These are phyloP conservation scores for Phoxinus phoxinus DNA, from an alignment of 2,113 vertebrate species.

Conservation along the genomic window DNA sequence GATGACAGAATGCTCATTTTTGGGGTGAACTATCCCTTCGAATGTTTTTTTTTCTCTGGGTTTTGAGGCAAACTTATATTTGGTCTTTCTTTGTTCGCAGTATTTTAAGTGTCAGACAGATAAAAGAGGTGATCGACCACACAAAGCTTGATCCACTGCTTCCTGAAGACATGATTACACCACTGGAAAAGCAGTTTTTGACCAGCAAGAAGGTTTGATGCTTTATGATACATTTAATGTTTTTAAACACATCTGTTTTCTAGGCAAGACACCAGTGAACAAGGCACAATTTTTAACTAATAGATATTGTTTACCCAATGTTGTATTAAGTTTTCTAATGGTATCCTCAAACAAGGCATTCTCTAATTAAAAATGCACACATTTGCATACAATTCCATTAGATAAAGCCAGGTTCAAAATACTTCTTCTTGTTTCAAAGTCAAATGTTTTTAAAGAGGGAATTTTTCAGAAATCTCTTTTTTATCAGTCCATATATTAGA, in stretches of 20 bases:
- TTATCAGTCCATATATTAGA: too few species aligned
- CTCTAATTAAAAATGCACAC: not conserved
- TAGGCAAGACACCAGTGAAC: not conserved
- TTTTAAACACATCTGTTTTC: not conserved
- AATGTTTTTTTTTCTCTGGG: not conserved
- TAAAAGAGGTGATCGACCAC: constrained; percentile 72
- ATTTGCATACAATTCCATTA: not conserved
- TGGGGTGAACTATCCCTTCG: not conserved
- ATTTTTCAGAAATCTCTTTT: too few species aligned
- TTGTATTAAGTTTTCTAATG: not conserved
- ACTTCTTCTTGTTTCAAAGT: too few species aligned
- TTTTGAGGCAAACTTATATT: not conserved
- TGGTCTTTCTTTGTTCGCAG: constrained; percentile 69
- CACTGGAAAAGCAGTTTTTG: constrained; percentile 81
- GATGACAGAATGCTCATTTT: not conserved
- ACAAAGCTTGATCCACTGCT: constrained; percentile 79
- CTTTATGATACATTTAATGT: not conserved
- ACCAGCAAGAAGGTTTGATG: constrained; percentile 75
- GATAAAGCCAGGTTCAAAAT: not conserved
- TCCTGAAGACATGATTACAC: constrained; percentile 64
- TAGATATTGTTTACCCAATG: not conserved
- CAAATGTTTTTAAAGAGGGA: too few species aligned
- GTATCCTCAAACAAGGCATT: not conserved
- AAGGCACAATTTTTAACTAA: not conserved
- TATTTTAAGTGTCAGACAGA: constrained; percentile 73